Evolutionary conservation across 2,888 invertebrate genomes (phyloP), one percentile per base, ranked within the genome.

Genomic region (Serrognathus titanus): DNA sequence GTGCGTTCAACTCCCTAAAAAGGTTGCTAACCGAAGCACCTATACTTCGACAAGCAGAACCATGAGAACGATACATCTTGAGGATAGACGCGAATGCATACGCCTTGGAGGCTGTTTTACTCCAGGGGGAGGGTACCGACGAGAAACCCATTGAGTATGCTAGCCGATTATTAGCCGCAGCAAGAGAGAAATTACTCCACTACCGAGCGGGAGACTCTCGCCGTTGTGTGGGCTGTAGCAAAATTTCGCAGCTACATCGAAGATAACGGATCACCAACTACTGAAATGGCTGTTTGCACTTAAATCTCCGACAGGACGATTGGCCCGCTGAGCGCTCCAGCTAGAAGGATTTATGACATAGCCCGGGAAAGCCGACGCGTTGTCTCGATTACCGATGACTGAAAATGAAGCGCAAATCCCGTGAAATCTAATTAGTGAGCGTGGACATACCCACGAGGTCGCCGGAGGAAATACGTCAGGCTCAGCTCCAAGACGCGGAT

Each of bases 261-360:
- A 50, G 71, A 73, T 71, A 3, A 78, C 77, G 0, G 81, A 81
- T 56, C 80, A 80, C 53, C 73, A 77, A 55, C 75, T 79, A 0
- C 64, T 82, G 36, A 75, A 76, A 69, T 81, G 78, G 76, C 59
- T 81, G 5, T 31, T 31, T 31, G 13, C n/a, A n/a, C n/a, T n/a
- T n/a, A n/a, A n/a, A n/a, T n/a, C n/a, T n/a, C n/a, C n/a, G n/a
- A n/a, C n/a, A n/a, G n/a, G n/a, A n/a, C n/a, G n/a, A n/a, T n/a
- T n/a, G n/a, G n/a, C n/a, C n/a, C n/a, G n/a, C n/a, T n/a, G n/a
- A n/a, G n/a, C n/a, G n/a, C n/a, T n/a, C n/a, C n/a, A n/a, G n/a
- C n/a, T n/a, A n/a, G n/a, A n/a, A n/a, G n/a, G n/a, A n/a, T n/a
- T n/a, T n/a, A n/a, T n/a, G n/a, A n/a, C n/a, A n/a, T n/a, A n/a